Base-by-base conservation (phyloP, 2,113 vertebrate species). In the Mobula birostris region DNA sequence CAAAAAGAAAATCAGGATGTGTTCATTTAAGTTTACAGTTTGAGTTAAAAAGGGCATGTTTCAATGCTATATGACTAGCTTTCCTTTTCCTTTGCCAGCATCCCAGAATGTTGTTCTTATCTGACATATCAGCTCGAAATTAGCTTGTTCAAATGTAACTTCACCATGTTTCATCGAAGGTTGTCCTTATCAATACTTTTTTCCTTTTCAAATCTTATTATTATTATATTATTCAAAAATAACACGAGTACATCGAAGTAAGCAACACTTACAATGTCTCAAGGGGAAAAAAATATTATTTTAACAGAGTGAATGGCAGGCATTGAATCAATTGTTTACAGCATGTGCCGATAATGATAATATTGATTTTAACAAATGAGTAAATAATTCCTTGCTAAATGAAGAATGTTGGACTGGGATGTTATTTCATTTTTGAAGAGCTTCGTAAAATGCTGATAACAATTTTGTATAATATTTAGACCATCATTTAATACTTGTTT, bases 81-180 rank as follows among this genome's bases (percentile, higher is more conserved):
- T 87, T 61, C 27, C 12, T 95, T 8, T n/a, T 91, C 82, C 94
- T 95, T 87, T 95, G 94, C 94, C 95, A 94, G 94, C 95, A 77
- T 94, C 87, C 2, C 19, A 0, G 58, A 21, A 8, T 88, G 11
- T 58, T 12, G 32, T 19, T 8, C 24, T 48, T 58, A 11, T 56
- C 82, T 27, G 21, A 48, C 92, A 94, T 63, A n/a, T 2, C 83
- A 12, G 11, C 56, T 61, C 56, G 12, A 87, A 87, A 61, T 87
- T 12, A 14, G 58, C 83, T 2, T 63, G 14, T 61, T 87, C 21
- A 58, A 61, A 58, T 61, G 83, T 6, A 27, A 29, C 24, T 24
- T 15, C 58, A n/a, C 56, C 27, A 61, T 0, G 12, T 11, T 14
- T 61, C 56, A 27, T 85, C 56, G 12, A 87, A 63, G 83, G 58